phyloP scores from a whole-genome alignment of 2,113 vertebrate species.

The Cnemophilus loriae region DNA sequence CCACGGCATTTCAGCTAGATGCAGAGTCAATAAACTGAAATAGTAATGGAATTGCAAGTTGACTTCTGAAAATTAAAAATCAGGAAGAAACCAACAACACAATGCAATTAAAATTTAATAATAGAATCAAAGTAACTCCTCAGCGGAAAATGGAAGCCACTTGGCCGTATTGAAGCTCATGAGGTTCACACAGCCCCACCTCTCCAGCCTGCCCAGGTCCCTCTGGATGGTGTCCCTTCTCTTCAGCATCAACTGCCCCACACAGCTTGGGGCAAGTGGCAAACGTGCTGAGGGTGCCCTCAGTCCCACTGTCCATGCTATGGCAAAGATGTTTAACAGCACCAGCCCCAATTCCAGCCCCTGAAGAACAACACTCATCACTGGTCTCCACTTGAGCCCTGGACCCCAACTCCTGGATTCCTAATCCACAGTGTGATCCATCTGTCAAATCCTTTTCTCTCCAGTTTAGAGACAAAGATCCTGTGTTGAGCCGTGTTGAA shows the following conservation, averaged over 20 bases:
- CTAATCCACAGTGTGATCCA: background rate
- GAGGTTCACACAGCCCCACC: background rate
- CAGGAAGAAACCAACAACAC: background rate
- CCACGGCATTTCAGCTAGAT: background rate
- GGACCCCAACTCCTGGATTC: background rate
- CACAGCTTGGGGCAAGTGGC: background rate
- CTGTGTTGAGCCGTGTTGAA: background rate
- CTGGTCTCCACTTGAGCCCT: background rate
- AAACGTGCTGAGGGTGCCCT: background rate
- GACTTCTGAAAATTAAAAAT: background rate
- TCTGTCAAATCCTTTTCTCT: background rate
- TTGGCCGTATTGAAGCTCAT: background rate
- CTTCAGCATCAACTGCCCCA: background rate
- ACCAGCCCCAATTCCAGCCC: background rate
- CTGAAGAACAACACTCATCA: background rate
- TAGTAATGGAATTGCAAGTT: background rate
- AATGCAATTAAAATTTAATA: background rate
- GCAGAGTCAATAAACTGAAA: background rate
- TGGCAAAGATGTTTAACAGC: background rate
- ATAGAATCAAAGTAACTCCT: background rate
- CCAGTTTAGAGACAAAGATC: background rate
- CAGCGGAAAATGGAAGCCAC: background rate
- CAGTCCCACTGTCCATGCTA: background rate
- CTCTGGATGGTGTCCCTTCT: background rate
- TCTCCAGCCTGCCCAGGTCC: background rate